Percentiles rank a stretch among this genome's conserved stretches.
Evolutionary conservation across 2,888 invertebrate species (phyloP).

Genomic region (Thysanoteuthis rhombus): DNA sequence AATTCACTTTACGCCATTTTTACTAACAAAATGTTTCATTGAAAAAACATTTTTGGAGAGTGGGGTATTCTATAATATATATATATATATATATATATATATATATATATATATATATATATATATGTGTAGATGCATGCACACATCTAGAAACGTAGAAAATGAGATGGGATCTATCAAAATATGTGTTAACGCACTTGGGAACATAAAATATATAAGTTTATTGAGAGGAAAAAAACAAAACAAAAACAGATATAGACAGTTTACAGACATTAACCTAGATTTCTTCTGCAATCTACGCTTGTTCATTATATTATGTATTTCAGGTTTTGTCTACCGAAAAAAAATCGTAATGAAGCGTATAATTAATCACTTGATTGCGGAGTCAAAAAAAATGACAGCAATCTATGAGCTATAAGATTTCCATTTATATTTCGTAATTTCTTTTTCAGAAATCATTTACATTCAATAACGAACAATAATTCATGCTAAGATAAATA

Average conservation of each 20-base stretch:
- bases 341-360: neutral
- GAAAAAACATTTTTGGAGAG: neutral
- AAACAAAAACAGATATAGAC: no score
- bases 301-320: neutral
- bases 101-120: neutral
- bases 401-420: neutral
- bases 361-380: neutral
- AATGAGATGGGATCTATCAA: no score
- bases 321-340: neutral
- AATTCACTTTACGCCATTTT: no score
- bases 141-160: neutral
- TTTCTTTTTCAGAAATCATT: neutral
- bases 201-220: no score
- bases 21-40: no score
- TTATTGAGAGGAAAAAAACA: no score
- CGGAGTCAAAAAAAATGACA: neutral
- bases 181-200: no score
- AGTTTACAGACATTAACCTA: neutral
- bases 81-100: neutral
- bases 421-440: neutral
- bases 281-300: neutral
- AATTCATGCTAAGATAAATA: neutral
- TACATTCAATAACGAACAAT: neutral
- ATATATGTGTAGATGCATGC: no score
- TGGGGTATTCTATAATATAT: neutral